Conservation (phyloP, 1,140 invertebrate species). For the Anastrepha obliqua region DNA sequence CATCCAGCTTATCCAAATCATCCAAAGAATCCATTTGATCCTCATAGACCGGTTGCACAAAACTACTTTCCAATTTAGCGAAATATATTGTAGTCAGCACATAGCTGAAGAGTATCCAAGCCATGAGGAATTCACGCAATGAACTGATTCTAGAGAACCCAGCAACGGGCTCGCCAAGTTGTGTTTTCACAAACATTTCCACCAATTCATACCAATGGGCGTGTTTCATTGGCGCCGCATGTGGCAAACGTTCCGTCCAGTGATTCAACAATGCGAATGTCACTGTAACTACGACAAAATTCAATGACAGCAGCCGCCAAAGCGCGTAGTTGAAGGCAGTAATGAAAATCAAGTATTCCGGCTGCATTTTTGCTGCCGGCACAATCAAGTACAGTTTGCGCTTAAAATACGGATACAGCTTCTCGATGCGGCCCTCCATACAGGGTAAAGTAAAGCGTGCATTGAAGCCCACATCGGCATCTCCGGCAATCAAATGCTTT, state of each 20-base stretch:
- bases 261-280: neutral
- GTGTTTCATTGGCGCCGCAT: constrained; percentile 19
- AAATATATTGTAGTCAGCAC: constrained; percentile 68
- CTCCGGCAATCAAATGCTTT: constrained; percentile 59
- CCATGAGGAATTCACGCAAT: constrained; percentile 64
- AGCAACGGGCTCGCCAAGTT: constrained; percentile 65
- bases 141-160: constrained; percentile 63
- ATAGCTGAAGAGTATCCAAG: constrained; percentile 69
- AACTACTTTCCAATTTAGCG: constrained; percentile 68
- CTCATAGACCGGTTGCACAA: constrained; percentile 64
- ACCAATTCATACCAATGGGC: constrained; percentile 64
- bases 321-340: constrained; percentile 62
- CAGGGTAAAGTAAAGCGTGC: constrained; percentile 65
- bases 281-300: constrained; percentile 61
- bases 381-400: constrained; percentile 64
- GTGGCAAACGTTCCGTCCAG: constrained; percentile 26
- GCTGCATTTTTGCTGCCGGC: constrained; percentile 63
- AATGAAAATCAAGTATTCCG: constrained; percentile 68
- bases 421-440: constrained; percentile 61
- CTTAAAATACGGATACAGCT: constrained; percentile 65
- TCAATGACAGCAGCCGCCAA: constrained; percentile 63
- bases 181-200: constrained; percentile 65
- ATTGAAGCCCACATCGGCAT: constrained; percentile 65
- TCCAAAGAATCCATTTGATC: constrained; percentile 56
- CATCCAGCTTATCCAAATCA: constrained; percentile 6